phyloP scores from a whole-genome alignment of 2,797 vertebrate genomes.

The Benthosema pterotum region DNA sequence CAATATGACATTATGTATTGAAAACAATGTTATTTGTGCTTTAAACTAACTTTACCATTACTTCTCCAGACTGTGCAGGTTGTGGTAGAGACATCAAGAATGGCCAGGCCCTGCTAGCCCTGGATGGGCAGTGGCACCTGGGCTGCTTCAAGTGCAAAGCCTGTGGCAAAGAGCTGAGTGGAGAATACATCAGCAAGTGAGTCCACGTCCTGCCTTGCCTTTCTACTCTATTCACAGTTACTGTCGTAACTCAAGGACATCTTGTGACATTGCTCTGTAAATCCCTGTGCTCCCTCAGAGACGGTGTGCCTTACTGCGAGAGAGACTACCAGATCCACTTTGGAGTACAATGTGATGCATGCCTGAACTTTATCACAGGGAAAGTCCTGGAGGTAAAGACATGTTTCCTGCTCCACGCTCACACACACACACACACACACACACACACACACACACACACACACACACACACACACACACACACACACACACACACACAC shows the following conservation, averaged over 20 bases:
- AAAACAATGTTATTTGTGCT: too few relatives aligned
- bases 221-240: not conserved
- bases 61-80: constrained; percentile 82
- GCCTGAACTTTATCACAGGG: constrained; percentile 94
- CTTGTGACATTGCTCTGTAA: not conserved
- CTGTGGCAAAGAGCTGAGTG: constrained; percentile 89
- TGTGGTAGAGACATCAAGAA: constrained; percentile 96
- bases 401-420: not conserved
- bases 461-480: too few relatives aligned
- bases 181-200: constrained; percentile 99
- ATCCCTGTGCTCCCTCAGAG: constrained; percentile 73
- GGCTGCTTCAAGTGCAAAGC: constrained; percentile 96
- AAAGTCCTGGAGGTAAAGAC: constrained; percentile 93
- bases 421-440: too few relatives aligned
- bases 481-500: too few relatives aligned
- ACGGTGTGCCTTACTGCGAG: constrained; percentile 94
- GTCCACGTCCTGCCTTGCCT: constrained; percentile 26
- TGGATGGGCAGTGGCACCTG: constrained; percentile 94
- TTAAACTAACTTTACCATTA: too few relatives aligned
- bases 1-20: too few relatives aligned
- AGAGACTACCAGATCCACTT: constrained; percentile 94
- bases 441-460: too few relatives aligned
- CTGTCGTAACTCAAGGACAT: not conserved
- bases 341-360: constrained; percentile 93
- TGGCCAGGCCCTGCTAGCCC: constrained; percentile 90